Percentiles rank a stretch among this genome's conserved stretches.
Conservation (phyloP, 2,888 invertebrate genomes). For the Eilema depressum region DNA sequence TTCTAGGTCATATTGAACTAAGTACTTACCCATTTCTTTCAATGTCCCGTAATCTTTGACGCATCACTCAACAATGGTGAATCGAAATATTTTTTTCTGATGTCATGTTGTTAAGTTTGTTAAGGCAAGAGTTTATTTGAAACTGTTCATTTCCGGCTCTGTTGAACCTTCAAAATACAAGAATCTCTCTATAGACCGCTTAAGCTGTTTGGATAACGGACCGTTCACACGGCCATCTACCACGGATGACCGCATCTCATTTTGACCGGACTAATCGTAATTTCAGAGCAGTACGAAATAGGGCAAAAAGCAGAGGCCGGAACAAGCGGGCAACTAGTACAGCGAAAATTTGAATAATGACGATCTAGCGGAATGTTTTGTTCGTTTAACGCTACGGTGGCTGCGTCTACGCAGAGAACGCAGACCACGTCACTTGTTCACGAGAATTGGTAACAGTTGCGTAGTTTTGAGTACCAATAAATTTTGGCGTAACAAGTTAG, state of each 20-base stretch:
- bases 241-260: constrained; percentile 83
- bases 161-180: constrained; percentile 33
- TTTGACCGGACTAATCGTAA: constrained; percentile 83
- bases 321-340: constrained; percentile 85
- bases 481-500: constrained; percentile 10
- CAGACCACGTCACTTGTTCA: constrained; percentile 57
- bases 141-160: constrained; percentile 47
- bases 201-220: constrained; percentile 79
- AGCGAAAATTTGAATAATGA: constrained; percentile 86
- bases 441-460: constrained; percentile 60
- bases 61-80: constrained; percentile 17
- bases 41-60: background rate
- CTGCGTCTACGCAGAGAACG: constrained; percentile 62
- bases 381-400: constrained; percentile 80
- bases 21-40: background rate
- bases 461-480: constrained; percentile 44
- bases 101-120: constrained; percentile 29
- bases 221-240: constrained; percentile 83
- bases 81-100: constrained; percentile 29
- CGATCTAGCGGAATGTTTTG: constrained; percentile 82
- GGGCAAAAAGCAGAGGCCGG: constrained; percentile 83
- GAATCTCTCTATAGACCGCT: constrained; percentile 63
- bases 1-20: background rate
- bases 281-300: constrained; percentile 82
- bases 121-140: constrained; percentile 39